Base-by-base conservation (phyloP, 2,888 invertebrate species). In the Xestoiulus laeticollis region DNA sequence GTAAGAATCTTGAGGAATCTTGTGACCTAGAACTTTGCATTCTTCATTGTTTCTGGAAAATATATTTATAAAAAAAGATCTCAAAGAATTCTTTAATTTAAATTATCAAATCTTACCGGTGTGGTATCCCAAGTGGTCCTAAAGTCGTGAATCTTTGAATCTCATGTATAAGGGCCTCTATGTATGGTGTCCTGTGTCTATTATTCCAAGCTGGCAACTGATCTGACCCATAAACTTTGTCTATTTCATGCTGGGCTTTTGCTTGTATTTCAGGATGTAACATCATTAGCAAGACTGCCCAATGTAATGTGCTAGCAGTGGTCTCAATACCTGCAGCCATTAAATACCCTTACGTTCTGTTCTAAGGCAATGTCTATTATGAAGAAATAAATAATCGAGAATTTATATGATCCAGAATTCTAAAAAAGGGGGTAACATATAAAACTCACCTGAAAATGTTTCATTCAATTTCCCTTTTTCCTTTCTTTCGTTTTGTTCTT, bases 1-100 rank as follows among this genome's bases (percentile, higher is more conserved):
- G 83, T 53, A 82, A 22, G 86, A 87, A 19, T 84, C 87, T 82
- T 87, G 87, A 1, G 88, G 87, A 88, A 88, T 88, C n/a, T 32
- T 83, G 38, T 82, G 82, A 32, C 88, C 88, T 26, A 83, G 30
- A 26, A 86, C 53, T 4, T 43, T 22, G 32, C 85, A 85, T 12
- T 38, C 43, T 19, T 43, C 85, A 19, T 16, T 43, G 43, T 85
- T 85, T 22, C 85, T 85, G 22, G 26, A n/a, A n/a, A n/a, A n/a
- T n/a, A n/a, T n/a, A n/a, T n/a, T n/a, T n/a, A n/a, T n/a, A n/a
- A n/a, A n/a, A n/a, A n/a, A n/a, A n/a, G n/a, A n/a, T n/a, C n/a
- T n/a, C n/a, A n/a, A n/a, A n/a, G n/a, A n/a, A n/a, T n/a, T n/a
- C n/a, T n/a, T n/a, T n/a, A n/a, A n/a, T n/a, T n/a, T n/a, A n/a